Base-by-base conservation (phyloP, 2,888 invertebrate genomes). In the Venusia cambrica region DNA sequence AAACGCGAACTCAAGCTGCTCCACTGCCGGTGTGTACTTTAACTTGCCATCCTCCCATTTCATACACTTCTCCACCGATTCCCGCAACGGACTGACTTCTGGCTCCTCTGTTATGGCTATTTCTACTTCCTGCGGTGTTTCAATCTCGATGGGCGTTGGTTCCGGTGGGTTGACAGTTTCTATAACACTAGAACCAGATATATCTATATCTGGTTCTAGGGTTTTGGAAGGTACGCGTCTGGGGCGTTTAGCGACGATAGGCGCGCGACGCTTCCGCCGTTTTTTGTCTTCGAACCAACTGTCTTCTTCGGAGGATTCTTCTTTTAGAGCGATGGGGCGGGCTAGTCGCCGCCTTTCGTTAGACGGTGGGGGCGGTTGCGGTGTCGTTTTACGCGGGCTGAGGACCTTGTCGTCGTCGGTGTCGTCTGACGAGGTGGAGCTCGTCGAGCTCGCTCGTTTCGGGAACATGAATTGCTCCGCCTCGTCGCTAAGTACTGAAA, bases 381-480 rank as follows among this genome's bases (percentile, higher is more conserved):
- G 59, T 4, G 59, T 51, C 4, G 78, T 80, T 20, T 83, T 87
- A 3, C 87, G 81, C 2, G 88, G 79, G 6, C 72, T 57, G 1
- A 50, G 31, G 4, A 51, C 47, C 8, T 60, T 58, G 48, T 89
- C 57, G 4, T 64, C 62, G 45, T 89, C 89, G 0, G 90, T 90
- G 42, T 90, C 90, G 0, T 90, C 90, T 2, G 89, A 89, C 0
- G 87, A 87, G 5, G 87, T 87, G 9, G 89, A 89, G 35, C 81
- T 85, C 1, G 77, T 69, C 0, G 87, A 84, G 36, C 91, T 91
- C 7, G 91, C 90, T 18, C 90, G 88, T 51, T 90, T 91, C 0
- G 94, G 93, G 62, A 96, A 96, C 90, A 96, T 92, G 63, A 96
- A 96, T 53, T 93, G 95, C 57, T 95, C 95, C 0, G 96, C 96